Evolutionary conservation across 2,888 invertebrate species (phyloP), one percentile per base, ranked within the genome.

Genomic region (Stratiomys singularior): DNA sequence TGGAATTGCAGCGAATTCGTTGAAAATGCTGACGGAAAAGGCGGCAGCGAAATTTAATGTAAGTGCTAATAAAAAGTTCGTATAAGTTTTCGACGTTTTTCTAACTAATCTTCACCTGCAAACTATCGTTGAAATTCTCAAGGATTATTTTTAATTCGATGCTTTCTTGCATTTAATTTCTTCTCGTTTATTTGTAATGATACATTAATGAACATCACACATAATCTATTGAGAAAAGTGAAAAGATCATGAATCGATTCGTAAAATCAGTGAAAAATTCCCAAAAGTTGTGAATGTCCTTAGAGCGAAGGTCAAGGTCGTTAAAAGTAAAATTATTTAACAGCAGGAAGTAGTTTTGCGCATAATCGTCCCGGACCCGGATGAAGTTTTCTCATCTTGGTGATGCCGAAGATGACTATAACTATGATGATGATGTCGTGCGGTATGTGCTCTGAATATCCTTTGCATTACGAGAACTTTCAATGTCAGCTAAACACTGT

Each of bases 1-100:
- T 78, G 87, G 87, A 15, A 84, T 87, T 37, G 87, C 87, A 56
- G 87, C 87, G 0, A 85, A 86, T 82, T 85, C 85, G 1, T 79
- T 87, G 58, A 80, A 83, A 79, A 84, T 85, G 84, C 81, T 87
- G 0, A 78, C 83, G 25, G 82, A 83, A 23, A 87, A 87, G 81
- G 84, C 87, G 2, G 82, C 82, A 74, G 69, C 81, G 21, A 87
- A 87, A 81, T 87, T 87, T 82, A 85, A 86, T 82, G 87, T 87
- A 81, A 85, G 85, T 84, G 13, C 69, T n/a, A 52, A 9, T 18
- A 13, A 52, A 52, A 18, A 9, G 15, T 52, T 52, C 15, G 15
- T 13, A 52, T 52, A 5, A 52, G 15, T 52, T 9, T 52, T 37
- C 37, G 5, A 5, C 9, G 3, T 3, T 37, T 37, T 37, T n/a